Base-by-base conservation (phyloP, 2,888 invertebrate genomes). In the Heteromurus nitidus region DNA sequence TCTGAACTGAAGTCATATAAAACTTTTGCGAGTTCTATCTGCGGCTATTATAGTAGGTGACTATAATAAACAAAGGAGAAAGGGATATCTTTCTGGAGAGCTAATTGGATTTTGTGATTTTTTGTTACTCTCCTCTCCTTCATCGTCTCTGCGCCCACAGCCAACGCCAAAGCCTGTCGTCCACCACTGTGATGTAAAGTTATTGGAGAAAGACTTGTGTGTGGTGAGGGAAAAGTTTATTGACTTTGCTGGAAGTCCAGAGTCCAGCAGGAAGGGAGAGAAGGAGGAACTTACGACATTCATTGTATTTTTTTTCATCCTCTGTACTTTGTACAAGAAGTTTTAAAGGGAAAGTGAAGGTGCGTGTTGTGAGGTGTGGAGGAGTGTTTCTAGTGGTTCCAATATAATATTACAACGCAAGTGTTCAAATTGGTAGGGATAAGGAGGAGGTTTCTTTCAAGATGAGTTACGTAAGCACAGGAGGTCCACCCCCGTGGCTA, bases 401-500 rank as follows among this genome's bases (percentile, higher is more conserved):
- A n/a, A n/a, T n/a, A n/a, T n/a, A n/a, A n/a, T n/a, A n/a, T n/a
- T n/a, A n/a, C n/a, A n/a, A n/a, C n/a, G n/a, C n/a, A n/a, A n/a
- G n/a, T n/a, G n/a, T n/a, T n/a, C n/a, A n/a, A n/a, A n/a, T n/a
- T n/a, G n/a, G n/a, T n/a, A 18, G 16, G 47, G n/a, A 60, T 18
- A 72, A 70, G 55, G 69, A 47, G 50, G 53, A 53, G 69, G 69
- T 9, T n/a, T n/a, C n/a, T n/a, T 62, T 36, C 53, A 76, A 68
- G 58, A 76, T 76, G 76, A 76, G 76, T 58, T 76, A 76, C 68
- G 65, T 76, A 58, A 68, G 22, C 47, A 68, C 67, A 7, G 74
- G 68, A 11, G 77, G 76, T 9, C 73, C 79, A 55, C 86, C 86
- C 60, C 86, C 86, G n/a, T 83, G 83, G 80, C 75, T 86, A 50